A percentile compares a stretch with the other conserved stretches of the same genome.
Evolutionary conservation across 2,113 vertebrate species (phyloP).

Genomic region (Aspidoscelis tigris): DNA sequence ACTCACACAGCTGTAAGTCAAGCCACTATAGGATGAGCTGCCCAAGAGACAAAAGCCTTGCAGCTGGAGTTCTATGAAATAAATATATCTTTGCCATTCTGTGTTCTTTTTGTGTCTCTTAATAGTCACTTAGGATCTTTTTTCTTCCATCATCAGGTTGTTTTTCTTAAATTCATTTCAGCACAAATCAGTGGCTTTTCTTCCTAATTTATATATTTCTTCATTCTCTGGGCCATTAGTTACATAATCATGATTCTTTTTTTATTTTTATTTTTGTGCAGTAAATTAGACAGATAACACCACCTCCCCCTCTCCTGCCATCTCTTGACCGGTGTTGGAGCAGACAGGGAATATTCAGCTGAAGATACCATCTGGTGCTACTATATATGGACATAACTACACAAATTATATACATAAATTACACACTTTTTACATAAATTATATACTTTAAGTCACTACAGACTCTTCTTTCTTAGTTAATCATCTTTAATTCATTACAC

Average conservation of each 20-base stretch:
- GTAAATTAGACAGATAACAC: slow-evolving; percentile 70
- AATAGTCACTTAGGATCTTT: slow-evolving; percentile 22
- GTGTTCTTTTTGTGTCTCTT: not conserved
- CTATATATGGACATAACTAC: slow-evolving; percentile 59
- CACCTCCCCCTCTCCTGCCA: slow-evolving; percentile 61
- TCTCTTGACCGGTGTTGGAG: slow-evolving; percentile 63
- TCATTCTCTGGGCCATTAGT: slow-evolving; percentile 78
- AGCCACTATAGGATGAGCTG: not conserved
- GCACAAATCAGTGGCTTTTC: slow-evolving; percentile 58
- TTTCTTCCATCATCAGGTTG: slow-evolving; percentile 29
- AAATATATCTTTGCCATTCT: too few relatives aligned
- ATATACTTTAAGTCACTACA: slow-evolving; percentile 61
- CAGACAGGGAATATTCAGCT: slow-evolving; percentile 63
- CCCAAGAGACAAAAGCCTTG: not conserved
- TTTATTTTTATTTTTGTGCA: slow-evolving; percentile 72
- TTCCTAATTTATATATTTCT: slow-evolving; percentile 69
- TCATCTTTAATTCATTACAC: slow-evolving; percentile 18
- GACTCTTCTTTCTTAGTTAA: slow-evolving; percentile 39
- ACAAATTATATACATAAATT: slow-evolving; percentile 69
- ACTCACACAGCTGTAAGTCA: not conserved
- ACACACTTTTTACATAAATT: slow-evolving; percentile 52
- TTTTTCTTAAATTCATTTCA: slow-evolving; percentile 49
- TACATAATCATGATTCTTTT: slow-evolving; percentile 76
- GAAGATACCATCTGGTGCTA: slow-evolving; percentile 75
- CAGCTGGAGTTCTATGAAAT: too few relatives aligned